Base-by-base conservation (phyloP, 2,888 invertebrate genomes). In the Aradus depressus region DNA sequence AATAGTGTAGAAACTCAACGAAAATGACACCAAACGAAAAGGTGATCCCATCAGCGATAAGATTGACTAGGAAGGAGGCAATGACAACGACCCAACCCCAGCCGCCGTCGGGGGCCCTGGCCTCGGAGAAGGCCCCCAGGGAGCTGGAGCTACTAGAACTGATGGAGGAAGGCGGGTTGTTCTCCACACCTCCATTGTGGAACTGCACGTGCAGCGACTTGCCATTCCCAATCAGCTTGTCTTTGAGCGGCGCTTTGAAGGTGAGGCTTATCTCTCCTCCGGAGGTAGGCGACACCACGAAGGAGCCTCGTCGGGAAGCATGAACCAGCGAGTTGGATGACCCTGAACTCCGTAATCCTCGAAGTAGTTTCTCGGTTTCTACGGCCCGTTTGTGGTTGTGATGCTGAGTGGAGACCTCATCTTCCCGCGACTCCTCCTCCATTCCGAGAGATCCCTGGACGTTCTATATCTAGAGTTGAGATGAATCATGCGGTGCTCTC, bases 11-110 rank as follows among this genome's bases (percentile, higher is more conserved):
- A 63, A 93, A 84, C 64, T 89, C 84, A 2, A 85, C 81, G 68
- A 78, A 91, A 62, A 93, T 81, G 3, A 92, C 83, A 50, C 93
- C 93, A 67, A 92, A 92, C 58, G 87, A 87, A 70, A 91, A 90
- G 1, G 89, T 89, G 59, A 91, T 81, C 2, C 93, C 93, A 66
- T 93, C 93, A 34, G 89, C 89, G 62, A 93, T 88, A 56, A 90
- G 74, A 66, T 90, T 90, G 57, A 90, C 84, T 70, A 90, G 75
- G 66, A 93, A 92, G 0, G 89, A 82, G 21, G 88, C 88, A 54
- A 83, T 79, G 0, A 92, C 91, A 44, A 93, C 79, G 25, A 92
- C 83, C 92, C 92, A 93, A 4, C 91, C 91, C 84, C 85, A 91
- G 12, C 91, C 90, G 8, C 89, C 90, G 67, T 91, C 90, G 2